A percentile compares a stretch with the other conserved stretches of the same genome.
Conservation (phyloP, 1,140 invertebrate genomes). For the Acromyrmex heyeri region DNA sequence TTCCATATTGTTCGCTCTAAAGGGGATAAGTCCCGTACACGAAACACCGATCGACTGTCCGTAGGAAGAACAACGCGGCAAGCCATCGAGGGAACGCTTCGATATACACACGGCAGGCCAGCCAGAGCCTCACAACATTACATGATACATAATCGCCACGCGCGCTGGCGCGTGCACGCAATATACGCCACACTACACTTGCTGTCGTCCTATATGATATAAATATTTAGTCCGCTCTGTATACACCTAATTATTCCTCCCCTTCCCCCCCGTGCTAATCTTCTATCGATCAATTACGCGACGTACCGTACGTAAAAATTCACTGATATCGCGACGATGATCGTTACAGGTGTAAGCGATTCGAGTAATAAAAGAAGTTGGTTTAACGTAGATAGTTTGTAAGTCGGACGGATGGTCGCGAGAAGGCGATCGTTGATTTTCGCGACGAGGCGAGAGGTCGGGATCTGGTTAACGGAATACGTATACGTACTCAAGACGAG, state of each 20-base stretch:
- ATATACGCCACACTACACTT: constrained; percentile 58
- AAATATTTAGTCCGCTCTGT: constrained; percentile 76
- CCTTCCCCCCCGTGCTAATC: constrained; percentile 68
- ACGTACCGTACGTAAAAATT: constrained; percentile 71
- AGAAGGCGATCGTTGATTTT: constrained; percentile 68
- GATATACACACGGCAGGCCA: constrained; percentile 48
- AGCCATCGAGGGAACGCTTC: constrained; percentile 57
- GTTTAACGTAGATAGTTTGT: constrained; percentile 81
- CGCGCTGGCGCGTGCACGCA: constrained; percentile 66
- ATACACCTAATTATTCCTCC: constrained; percentile 73
- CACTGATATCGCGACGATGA: constrained; percentile 74
- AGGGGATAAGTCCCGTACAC: constrained; percentile 5
- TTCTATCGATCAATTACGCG: constrained; percentile 70
- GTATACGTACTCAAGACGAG: constrained; percentile 37
- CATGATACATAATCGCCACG: constrained; percentile 54
- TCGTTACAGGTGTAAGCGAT: constrained; percentile 75
- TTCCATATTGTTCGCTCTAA: constrained; percentile 18
- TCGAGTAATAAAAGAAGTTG: constrained; percentile 75
- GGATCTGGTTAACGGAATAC: not conserved
- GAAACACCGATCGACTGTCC: constrained; percentile 69
- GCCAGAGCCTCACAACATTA: constrained; percentile 17
- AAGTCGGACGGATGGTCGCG: constrained; percentile 83
- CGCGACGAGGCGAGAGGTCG: constrained; percentile 48
- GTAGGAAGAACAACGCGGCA: constrained; percentile 71
- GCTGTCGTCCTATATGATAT: constrained; percentile 75